Percentiles rank a stretch among this genome's conserved stretches.
Conservation (phyloP, 2,888 invertebrate genomes). For the Hydrotaea cyrtoneurina region DNA sequence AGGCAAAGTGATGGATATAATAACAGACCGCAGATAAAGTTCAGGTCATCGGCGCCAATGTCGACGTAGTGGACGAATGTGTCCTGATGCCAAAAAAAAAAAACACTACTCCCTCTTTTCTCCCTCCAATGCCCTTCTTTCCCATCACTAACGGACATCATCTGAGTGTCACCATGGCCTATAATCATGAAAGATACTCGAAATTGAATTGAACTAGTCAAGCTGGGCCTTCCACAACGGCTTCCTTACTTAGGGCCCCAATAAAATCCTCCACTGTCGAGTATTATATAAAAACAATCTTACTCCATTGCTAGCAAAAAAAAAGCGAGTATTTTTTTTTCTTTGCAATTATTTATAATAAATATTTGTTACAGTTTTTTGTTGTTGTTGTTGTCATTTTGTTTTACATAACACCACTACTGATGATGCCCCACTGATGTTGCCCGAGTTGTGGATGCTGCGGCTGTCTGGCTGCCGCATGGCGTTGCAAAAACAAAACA, state of each 20-base stretch:
- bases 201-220: too few species aligned
- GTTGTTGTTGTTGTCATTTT: too few species aligned
- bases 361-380: conserved; percentile 33
- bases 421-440: not conserved
- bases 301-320: not conserved
- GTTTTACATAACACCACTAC: not conserved
- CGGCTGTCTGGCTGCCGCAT: not conserved
- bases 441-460: not conserved
- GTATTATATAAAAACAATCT: conserved; percentile 6
- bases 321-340: not conserved
- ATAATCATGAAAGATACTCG: too few species aligned
- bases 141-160: too few species aligned
- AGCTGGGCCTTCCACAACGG: not conserved
- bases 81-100: too few species aligned
- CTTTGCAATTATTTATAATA: conserved; percentile 29
- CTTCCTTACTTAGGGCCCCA: not conserved
- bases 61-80: too few species aligned
- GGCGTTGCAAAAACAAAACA: conserved; percentile 10
- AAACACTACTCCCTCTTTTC: too few species aligned
- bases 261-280: not conserved
- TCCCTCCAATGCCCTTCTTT: too few species aligned
- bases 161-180: too few species aligned
- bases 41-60: too few species aligned
- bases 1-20: too few species aligned
- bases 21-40: too few species aligned